A percentile compares a stretch with the other conserved stretches of the same genome.
Evolutionary conservation across 2,888 invertebrate species (phyloP).

Genomic region (Auanema sp.): DNA sequence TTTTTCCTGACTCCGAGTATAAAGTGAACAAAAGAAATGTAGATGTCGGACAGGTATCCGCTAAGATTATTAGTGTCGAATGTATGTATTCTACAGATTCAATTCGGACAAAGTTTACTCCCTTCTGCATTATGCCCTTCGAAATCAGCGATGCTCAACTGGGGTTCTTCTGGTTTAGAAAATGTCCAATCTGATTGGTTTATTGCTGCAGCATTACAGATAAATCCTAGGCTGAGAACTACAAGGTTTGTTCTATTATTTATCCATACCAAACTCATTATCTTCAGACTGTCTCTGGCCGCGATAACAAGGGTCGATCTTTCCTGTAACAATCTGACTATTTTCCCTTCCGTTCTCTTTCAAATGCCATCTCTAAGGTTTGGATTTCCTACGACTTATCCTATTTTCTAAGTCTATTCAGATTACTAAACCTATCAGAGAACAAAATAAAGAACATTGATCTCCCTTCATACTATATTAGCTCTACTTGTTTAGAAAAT

Average conservation of each 20-base stretch:
- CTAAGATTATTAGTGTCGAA: neutral
- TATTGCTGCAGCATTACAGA: slow-evolving; percentile 76
- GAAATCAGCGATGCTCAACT: slow-evolving; percentile 81
- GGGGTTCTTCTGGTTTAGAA: slow-evolving; percentile 78
- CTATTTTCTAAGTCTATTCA: slow-evolving; percentile 3
- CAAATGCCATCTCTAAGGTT: slow-evolving; percentile 74
- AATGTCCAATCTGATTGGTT: slow-evolving; percentile 79
- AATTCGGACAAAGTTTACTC: slow-evolving; percentile 45
- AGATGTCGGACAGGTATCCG: slow-evolving; percentile 70
- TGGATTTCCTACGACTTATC: neutral
- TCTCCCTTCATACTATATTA: slow-evolving; percentile 41
- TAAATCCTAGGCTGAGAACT: slow-evolving; percentile 78
- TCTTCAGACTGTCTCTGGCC: slow-evolving; percentile 72
- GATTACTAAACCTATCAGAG: slow-evolving; percentile 32
- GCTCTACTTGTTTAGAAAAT: slow-evolving; percentile 69
- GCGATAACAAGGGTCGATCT: slow-evolving; percentile 91
- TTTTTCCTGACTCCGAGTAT: slow-evolving; percentile 81
- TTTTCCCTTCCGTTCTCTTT: slow-evolving; percentile 81
- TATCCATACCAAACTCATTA: neutral
- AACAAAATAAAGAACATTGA: slow-evolving; percentile 34
- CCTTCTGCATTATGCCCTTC: slow-evolving; percentile 73
- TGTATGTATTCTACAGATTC: slow-evolving; percentile 22
- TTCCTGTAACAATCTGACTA: slow-evolving; percentile 82
- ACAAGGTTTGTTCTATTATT: slow-evolving; percentile 19
- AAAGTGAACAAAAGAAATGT: slow-evolving; percentile 87